A percentile compares a stretch with the other conserved stretches of the same genome.
phyloP scores from a whole-genome alignment of 2,113 vertebrate genomes.

The Amphilophus citrinellus region DNA sequence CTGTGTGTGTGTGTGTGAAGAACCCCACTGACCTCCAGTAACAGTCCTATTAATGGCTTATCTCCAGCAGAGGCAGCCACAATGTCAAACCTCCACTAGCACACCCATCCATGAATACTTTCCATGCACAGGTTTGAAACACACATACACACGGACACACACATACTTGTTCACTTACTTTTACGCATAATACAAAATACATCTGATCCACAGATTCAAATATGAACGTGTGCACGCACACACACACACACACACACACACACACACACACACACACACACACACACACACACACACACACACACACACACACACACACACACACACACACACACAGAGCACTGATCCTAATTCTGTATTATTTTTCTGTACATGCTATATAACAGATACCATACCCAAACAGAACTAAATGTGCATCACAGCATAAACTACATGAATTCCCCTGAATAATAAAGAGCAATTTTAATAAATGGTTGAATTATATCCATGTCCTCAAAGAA shows the following conservation, averaged over 20 bases:
- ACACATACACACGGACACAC: neutral
- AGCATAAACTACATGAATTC: neutral
- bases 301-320: neutral
- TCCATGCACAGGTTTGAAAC: slow-evolving; percentile 8
- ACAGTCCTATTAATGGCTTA: slow-evolving; percentile 65
- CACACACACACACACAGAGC: neutral
- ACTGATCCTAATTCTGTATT: neutral
- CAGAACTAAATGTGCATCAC: neutral
- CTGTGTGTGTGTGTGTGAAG: slow-evolving; percentile 29
- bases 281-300: neutral
- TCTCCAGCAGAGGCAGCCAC: slow-evolving; percentile 53
- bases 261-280: too few relatives aligned
- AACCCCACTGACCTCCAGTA: slow-evolving; percentile 57
- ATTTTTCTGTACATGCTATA: neutral
- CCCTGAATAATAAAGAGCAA: neutral
- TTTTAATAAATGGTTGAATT: neutral
- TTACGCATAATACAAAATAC: neutral
- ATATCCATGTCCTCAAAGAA: neutral
- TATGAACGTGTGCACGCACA: neutral
- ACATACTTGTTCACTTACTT: neutral
- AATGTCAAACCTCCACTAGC: slow-evolving; percentile 24
- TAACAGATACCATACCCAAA: neutral
- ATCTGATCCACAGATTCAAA: neutral
- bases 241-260: neutral
- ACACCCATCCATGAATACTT: slow-evolving; percentile 22